A percentile compares a stretch with the other conserved stretches of the same genome.
Evolutionary conservation across 2,113 vertebrate genomes (phyloP).

Genomic region (Hyaena hyaena): DNA sequence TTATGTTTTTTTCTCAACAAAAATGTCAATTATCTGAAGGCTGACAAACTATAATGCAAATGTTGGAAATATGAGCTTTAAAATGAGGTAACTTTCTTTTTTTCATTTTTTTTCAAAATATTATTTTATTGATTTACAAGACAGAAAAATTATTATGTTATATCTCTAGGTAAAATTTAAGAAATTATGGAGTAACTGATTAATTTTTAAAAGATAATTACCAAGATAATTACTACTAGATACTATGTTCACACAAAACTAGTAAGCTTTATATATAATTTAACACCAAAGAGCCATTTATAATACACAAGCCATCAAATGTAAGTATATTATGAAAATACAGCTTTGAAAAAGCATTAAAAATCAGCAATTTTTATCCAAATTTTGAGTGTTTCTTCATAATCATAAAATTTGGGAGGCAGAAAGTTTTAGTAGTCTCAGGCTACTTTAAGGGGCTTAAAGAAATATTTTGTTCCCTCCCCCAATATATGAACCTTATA

Average conservation of each 20-base stretch:
- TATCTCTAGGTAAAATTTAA: conserved; percentile 29
- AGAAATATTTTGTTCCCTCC: background rate
- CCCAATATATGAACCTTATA: background rate
- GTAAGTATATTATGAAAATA: background rate
- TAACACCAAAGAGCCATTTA: background rate
- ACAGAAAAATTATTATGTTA: background rate
- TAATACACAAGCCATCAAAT: background rate
- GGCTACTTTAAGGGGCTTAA: background rate
- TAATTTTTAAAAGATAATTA: background rate
- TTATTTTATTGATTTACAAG: background rate
- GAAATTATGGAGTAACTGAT: background rate
- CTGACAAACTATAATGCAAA: background rate
- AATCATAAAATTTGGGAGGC: background rate
- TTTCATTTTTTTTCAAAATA: background rate
- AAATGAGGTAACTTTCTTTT: conserved; percentile 20
- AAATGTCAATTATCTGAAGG: background rate
- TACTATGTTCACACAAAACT: background rate
- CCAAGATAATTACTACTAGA: conserved; percentile 5
- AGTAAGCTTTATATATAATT: background rate
- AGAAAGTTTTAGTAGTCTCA: background rate
- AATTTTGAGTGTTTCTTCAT: background rate
- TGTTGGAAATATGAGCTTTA: background rate
- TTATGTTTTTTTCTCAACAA: background rate
- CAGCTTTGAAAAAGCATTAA: background rate
- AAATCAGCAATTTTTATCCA: background rate